phyloP scores from a whole-genome alignment of 92 coral and sea anemone genomes.

The Palythoa grandis region DNA sequence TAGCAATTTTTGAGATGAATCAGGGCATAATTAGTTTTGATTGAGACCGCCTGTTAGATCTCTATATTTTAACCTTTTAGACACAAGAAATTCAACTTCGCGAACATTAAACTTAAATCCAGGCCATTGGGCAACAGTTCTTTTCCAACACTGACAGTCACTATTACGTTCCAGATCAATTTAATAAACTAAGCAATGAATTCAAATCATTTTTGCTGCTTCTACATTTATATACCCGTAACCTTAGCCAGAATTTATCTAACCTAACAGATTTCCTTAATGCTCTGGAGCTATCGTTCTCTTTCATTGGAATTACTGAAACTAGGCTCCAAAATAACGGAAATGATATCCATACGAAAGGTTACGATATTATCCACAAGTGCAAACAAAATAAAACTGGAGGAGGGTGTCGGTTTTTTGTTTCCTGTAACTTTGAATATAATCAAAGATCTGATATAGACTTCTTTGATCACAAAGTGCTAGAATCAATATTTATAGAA shows the following conservation, averaged over 20 bases:
- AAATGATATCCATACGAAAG: too few species aligned
- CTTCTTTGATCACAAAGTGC: too few species aligned
- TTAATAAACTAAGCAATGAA: not conserved
- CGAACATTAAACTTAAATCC: not conserved
- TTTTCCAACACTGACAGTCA: not conserved
- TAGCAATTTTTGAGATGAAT: conserved; percentile 10
- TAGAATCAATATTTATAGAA: too few species aligned
- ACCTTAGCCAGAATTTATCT: too few species aligned
- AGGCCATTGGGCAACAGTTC: not conserved
- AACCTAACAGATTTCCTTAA: conserved; percentile 1
- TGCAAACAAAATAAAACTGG: not conserved
- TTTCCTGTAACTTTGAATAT: not conserved
- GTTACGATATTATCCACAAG: not conserved
- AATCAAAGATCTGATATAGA: not conserved
- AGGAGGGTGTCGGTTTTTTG: not conserved
- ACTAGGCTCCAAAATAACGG: conserved; percentile 22
- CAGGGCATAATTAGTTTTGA: not conserved
- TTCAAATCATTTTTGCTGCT: not conserved
- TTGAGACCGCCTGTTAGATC: not conserved
- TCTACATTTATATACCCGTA: not conserved
- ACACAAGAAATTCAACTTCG: not conserved
- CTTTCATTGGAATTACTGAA: conserved; percentile 25
- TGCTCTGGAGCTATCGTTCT: not conserved
- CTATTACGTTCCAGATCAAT: conserved; percentile 5
- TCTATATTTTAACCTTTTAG: not conserved